These are phyloP conservation scores for Phoenicopterus ruber DNA, from an alignment of 2,113 vertebrate species.

Conservation along the genomic window DNA sequence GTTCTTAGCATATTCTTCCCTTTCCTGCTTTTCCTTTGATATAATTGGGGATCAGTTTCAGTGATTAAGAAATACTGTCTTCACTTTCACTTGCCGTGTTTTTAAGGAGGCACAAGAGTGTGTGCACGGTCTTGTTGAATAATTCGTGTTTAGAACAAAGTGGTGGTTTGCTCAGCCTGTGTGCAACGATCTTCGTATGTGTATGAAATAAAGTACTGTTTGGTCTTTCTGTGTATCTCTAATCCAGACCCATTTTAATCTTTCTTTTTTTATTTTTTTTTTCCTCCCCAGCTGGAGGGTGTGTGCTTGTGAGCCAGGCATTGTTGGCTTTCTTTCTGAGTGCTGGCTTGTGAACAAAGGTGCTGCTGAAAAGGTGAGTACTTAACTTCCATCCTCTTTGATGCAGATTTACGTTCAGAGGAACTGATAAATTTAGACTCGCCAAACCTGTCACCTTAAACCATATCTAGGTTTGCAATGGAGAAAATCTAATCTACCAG, in stretches of 20 bases:
- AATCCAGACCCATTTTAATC: background rate
- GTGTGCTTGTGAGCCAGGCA: background rate
- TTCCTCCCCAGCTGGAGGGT: background rate
- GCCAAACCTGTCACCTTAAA: background rate
- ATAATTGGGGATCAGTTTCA: background rate
- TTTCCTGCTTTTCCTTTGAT: background rate
- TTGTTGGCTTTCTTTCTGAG: background rate
- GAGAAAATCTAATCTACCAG: slow-evolving; percentile 8
- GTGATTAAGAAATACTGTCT: background rate
- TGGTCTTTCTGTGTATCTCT: slow-evolving; percentile 7
- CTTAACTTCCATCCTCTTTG: slow-evolving; percentile 25
- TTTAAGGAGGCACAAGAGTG: background rate
- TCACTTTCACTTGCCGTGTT: background rate
- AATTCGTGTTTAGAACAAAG: background rate
- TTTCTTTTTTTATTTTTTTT: no score
- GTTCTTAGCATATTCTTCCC: background rate
- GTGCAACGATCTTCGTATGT: background rate
- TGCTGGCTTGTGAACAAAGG: slow-evolving; percentile 49
- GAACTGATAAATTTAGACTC: slow-evolving; percentile 17
- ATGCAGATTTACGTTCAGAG: slow-evolving; percentile 17
- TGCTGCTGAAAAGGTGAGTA: slow-evolving; percentile 26
- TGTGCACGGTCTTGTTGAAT: background rate
- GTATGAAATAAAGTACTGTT: background rate
- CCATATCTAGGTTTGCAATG: background rate
- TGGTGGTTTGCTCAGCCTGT: background rate